Conservation (phyloP, 2,797 vertebrate species). For the Enteromius afrohamiltoni region DNA sequence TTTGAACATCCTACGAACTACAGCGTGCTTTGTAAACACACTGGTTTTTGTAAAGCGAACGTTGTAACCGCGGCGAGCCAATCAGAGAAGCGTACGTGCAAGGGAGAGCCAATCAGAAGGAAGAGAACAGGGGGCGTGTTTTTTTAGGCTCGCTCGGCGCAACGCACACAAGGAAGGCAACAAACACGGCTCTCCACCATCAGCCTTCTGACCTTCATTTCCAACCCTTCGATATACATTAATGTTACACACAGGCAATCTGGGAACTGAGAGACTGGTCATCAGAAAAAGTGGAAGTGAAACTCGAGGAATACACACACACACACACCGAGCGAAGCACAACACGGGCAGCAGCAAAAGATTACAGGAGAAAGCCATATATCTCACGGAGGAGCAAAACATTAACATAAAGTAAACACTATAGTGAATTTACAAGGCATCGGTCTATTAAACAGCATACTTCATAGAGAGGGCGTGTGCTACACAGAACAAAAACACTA, state of each 20-base stretch:
- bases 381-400: neutral
- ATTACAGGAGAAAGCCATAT: neutral
- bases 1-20: neutral
- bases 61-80: conserved; percentile 30
- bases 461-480: conserved; percentile 37
- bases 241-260: neutral
- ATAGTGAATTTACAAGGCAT: neutral
- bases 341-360: neutral
- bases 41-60: conserved; percentile 5
- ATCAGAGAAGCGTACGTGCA: conserved; percentile 51
- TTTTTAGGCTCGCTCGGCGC: neutral
- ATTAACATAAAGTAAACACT: conserved; percentile 15
- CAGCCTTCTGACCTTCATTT: neutral
- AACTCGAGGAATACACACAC: neutral
- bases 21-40: neutral
- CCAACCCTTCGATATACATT: neutral
- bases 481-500: conserved; percentile 48
- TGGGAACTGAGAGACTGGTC: neutral
- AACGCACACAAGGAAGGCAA: neutral
- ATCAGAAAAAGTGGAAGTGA: conserved; percentile 1
- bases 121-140: conserved; percentile 59
- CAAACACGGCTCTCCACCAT: conserved; percentile 14
- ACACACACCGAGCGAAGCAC: neutral
- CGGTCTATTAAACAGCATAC: neutral
- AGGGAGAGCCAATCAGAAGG: conserved; percentile 48